Percentiles rank a stretch among this genome's conserved stretches.
phyloP scores from a whole-genome alignment of 2,888 invertebrate species.

The Gymnosoma rotundatum region DNA sequence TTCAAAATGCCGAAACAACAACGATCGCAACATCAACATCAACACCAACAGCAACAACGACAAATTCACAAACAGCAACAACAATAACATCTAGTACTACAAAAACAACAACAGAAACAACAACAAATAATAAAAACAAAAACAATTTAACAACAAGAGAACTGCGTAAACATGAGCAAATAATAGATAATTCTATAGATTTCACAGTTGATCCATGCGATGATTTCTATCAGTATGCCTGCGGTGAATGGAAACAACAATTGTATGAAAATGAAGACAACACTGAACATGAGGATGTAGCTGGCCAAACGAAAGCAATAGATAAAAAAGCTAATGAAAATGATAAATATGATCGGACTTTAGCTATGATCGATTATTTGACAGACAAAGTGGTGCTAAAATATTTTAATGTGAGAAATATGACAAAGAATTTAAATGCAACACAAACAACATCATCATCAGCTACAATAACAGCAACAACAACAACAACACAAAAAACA shows the following conservation, averaged over 20 bases:
- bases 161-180: conserved; percentile 61
- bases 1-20: conserved; percentile 51
- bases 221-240: conserved; percentile 68
- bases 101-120: conserved; percentile 1
- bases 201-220: conserved; percentile 65
- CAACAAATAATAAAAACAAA: conserved; percentile 57
- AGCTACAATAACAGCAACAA: conserved; percentile 70
- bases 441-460: conserved; percentile 19
- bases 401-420: conserved; percentile 49
- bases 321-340: conserved; percentile 7
- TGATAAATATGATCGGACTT: conserved; percentile 56
- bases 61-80: conserved; percentile 19
- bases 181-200: conserved; percentile 67
- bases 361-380: conserved; percentile 63
- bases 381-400: conserved; percentile 60
- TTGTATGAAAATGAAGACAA: conserved; percentile 13
- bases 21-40: conserved; percentile 34
- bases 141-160: conserved; percentile 43
- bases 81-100: not conserved
- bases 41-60: conserved; percentile 6
- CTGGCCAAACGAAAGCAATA: not conserved
- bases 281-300: not conserved
- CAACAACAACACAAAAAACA: conserved; percentile 41
- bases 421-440: conserved; percentile 52
- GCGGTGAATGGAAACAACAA: conserved; percentile 64